Conservation (phyloP, 2,888 invertebrate species). For the Cheilosia variabilis region DNA sequence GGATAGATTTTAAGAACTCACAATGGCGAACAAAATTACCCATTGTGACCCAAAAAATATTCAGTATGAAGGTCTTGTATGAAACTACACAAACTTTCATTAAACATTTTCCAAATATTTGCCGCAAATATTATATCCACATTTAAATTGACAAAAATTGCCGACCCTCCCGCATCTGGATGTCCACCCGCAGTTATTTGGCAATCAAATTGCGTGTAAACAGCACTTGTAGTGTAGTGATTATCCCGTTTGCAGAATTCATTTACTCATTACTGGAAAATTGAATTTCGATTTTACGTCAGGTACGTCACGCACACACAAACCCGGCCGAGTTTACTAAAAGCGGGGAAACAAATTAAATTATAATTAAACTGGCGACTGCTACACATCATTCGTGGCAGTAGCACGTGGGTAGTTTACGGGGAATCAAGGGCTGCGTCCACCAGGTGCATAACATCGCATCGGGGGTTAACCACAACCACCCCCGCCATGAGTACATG, state of each 20-base stretch:
- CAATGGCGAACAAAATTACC: no score
- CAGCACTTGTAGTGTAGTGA: conserved; percentile 16
- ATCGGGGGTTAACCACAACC: not conserved
- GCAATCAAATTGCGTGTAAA: not conserved
- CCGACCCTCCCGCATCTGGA: not conserved
- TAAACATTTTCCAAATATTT: no score
- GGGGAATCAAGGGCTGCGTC: not conserved
- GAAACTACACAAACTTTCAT: no score
- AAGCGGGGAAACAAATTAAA: not conserved
- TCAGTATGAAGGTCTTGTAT: no score
- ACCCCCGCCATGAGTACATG: not conserved
- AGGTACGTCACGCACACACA: not conserved
- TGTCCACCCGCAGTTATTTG: not conserved
- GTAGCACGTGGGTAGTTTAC: not conserved
- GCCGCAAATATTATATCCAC: no score
- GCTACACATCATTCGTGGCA: not conserved
- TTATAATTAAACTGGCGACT: conserved; percentile 10
- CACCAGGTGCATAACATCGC: not conserved
- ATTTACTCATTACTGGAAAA: conserved; percentile 44
- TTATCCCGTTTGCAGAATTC: conserved; percentile 35
- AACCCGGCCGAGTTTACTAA: no score
- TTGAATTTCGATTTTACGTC: conserved; percentile 41
- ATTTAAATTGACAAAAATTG: not conserved
- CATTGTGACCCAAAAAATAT: no score
- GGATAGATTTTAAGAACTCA: no score